These are phyloP conservation scores for Eristalis pertinax DNA, from an alignment of 2,888 invertebrate species.

Conservation along the genomic window DNA sequence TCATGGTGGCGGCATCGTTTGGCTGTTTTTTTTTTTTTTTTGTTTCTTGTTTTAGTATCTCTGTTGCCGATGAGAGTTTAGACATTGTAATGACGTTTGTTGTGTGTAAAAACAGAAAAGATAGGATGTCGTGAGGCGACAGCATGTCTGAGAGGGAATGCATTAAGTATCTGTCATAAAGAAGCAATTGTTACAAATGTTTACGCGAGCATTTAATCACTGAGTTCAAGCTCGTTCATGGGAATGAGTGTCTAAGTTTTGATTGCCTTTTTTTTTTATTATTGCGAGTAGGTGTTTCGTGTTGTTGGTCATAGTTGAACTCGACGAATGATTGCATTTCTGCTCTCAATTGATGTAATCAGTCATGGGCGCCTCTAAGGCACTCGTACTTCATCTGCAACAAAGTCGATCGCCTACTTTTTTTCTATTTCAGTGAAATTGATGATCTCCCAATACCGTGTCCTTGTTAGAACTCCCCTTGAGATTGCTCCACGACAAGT, in stretches of 20 bases:
- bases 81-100: constrained; percentile 20
- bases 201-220: not conserved
- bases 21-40: too few species aligned
- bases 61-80: constrained; percentile 12
- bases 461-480: too few species aligned
- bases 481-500: too few species aligned
- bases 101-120: not conserved
- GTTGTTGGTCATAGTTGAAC: too few species aligned
- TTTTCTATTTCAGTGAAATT: too few species aligned
- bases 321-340: too few species aligned
- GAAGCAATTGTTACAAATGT: not conserved
- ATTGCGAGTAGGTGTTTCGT: not conserved
- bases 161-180: not conserved
- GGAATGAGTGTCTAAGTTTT: not conserved
- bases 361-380: too few species aligned
- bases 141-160: constrained; percentile 9
- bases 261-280: not conserved
- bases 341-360: too few species aligned
- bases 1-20: constrained; percentile 20
- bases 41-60: constrained; percentile 1
- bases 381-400: not conserved
- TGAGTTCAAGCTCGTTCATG: not conserved
- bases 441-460: too few species aligned
- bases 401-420: not conserved
- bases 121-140: constrained; percentile 13